Base-by-base conservation (phyloP, 2,113 vertebrate species). In the Notiomystis cincta region DNA sequence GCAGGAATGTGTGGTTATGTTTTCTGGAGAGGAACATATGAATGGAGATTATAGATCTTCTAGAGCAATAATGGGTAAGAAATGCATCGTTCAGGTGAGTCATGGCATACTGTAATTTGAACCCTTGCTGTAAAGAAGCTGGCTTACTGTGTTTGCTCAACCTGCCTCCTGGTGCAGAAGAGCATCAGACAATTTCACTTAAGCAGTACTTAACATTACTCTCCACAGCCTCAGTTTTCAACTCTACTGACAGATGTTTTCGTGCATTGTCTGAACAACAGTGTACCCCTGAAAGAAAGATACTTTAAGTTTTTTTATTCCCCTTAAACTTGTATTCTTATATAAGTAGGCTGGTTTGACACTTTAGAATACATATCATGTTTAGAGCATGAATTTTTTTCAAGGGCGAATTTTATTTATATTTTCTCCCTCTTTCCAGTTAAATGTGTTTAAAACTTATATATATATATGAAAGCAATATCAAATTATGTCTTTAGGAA, bases 231-330 rank as follows among this genome's bases (percentile, higher is more conserved):
- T 56, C 27, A 13, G 6, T 60, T 85, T 31, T 78, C 45, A 65
- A 3, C 11, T 45, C 3, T 7, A 10, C 5, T 33, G 13, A 31
- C 3, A 24, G 18, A 19, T 2, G 5, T 33, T 78, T 51, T 72
- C 33, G 54, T 40, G 28, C 45, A n/a, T 25, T 31, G 20, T 64
- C 20, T 66, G 40, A 15, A 45, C 11, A 8, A 33, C 18, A n/a
- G 4, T 1, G 1, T 27, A 28, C 3, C 6, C 19, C 15, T n/a
- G 17, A 22, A 6, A 58, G 35, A 73, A 54, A 57, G 3, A 42
- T 9, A 4, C 7, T n/a, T 56, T 42, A 27, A 3, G 5, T 4
- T 44, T 53, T 44, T 62, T 58, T 71, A 13, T 40, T 44, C 2
- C 10, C 15, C 12, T 61, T 48, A 53, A 48, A 24, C 8, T 19